Base-by-base conservation (phyloP, 1,140 invertebrate species). In the Lepidurus packardi region DNA sequence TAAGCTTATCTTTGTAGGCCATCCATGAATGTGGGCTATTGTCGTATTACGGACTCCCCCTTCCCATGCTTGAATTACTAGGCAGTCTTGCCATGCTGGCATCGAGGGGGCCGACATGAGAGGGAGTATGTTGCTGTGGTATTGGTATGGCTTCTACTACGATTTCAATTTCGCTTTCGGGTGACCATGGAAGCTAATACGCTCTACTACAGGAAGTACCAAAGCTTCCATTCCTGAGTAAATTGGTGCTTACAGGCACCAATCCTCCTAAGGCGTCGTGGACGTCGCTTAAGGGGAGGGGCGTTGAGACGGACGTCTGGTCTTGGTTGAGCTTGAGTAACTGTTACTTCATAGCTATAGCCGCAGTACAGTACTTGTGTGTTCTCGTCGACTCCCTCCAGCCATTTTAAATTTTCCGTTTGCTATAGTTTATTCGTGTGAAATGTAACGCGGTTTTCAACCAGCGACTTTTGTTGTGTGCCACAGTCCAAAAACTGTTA, bases 21-120 rank as follows among this genome's bases (percentile, higher is more conserved):
- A 34, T 34, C 34, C 34, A 34, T 34, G 34, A 34, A 34, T 34
- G 34, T 65, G 10, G 7, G 53, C 53, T 21, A 11, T 16, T 21
- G 16, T 65, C 53, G 53, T 16, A 13, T 16, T 65, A 7, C n/a
- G n/a, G n/a, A n/a, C 21, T n/a, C 53, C 6, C 16, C 16, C 53
- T 21, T 65, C 53, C 13, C 53, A 65, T 65, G 53, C 53, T 65
- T 65, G 53, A 65, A 65, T 65, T 65, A 65, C 53, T 7, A 65
- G 53, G 21, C 53, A 1, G 53, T 65, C 53, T 13, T 65, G 53
- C 16, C 53, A 65, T 65, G 53, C 16, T n/a, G 13, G 53, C 16
- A n/a, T 65, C 53, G 21, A 65, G n/a, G 53, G 53, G 53, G 16
- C 53, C n/a, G 16, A 65, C 4, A 65, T 11, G 7, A 21, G 8